A percentile compares a stretch with the other conserved stretches of the same genome.
Conservation (phyloP, 2,888 invertebrate genomes). For the Octonoba sinensis region DNA sequence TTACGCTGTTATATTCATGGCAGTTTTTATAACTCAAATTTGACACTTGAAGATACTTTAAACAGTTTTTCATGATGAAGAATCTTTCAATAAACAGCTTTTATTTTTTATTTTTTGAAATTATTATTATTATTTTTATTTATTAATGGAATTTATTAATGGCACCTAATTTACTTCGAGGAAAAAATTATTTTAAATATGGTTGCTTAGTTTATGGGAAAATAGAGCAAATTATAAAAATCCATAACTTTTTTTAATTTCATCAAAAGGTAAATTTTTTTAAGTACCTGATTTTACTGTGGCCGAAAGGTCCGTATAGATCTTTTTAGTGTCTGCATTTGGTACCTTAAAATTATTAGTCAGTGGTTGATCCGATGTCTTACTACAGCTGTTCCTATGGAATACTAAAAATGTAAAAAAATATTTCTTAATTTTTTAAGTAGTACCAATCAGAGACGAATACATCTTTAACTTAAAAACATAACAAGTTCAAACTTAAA, state of each 20-base stretch:
- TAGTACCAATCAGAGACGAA: background rate
- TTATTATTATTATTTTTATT: too few relatives aligned
- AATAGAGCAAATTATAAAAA: background rate
- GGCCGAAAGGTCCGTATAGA: conserved; percentile 22
- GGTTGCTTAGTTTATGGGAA: background rate
- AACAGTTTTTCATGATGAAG: too few relatives aligned
- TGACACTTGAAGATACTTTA: too few relatives aligned
- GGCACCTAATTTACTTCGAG: background rate
- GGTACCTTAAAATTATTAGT: conserved; percentile 6
- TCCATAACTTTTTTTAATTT: background rate
- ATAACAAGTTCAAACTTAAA: too few relatives aligned
- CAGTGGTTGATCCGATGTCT: conserved; percentile 1
- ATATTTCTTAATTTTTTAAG: background rate
- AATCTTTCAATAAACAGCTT: too few relatives aligned
- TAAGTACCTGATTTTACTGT: conserved; percentile 26
- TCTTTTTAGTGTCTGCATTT: conserved; percentile 18
- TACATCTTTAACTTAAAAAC: background rate
- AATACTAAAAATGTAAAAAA: conserved; percentile 37
- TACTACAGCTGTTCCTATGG: conserved; percentile 24
- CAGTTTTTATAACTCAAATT: too few relatives aligned
- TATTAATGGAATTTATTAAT: background rate
- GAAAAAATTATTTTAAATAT: background rate
- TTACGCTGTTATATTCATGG: too few relatives aligned
- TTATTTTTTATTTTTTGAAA: too few relatives aligned
- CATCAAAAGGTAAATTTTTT: background rate